Evolutionary conservation across 2,113 vertebrate genomes (phyloP), one percentile per base, ranked within the genome.

Genomic region (Oreotragus oreotragus): DNA sequence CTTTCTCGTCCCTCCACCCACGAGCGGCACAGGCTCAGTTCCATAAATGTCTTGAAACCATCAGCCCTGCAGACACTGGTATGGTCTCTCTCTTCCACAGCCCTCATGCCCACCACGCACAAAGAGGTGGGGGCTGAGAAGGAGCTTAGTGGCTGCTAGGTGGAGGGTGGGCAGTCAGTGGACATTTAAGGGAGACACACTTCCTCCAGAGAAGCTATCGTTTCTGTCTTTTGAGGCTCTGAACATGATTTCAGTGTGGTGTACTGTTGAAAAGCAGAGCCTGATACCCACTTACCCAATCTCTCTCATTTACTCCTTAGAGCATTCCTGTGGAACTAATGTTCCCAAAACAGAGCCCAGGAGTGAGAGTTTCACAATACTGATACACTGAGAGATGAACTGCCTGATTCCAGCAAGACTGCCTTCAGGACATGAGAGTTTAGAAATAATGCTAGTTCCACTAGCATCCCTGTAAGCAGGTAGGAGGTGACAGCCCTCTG

Each of bases 111-210:
- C 53, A 43, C 28, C 57, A n/a, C 25, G 17, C 13, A 27, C 2
- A 5, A 8, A 53, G 2, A 36, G 33, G 21, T 7, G 15, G 14
- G 73, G 80, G 43, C 47, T n/a, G 30, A 43, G 81, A 49, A 55
- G 33, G 36, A 36, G 7, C 53, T 21, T 6, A 57, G 16, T 17
- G 27, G 23, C 7, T 17, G 12, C 33, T 28, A 76, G 77, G 86
- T 0, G 16, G 90, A 49, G 66, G 8, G 6, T 25, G 5, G 33
- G 33, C 2, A 0, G 19, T 13, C 11, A 28, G 33, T 1, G 0
- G 58, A 8, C 9, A 39, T 60, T 1, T 1, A 11, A 33, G 17
- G n/a, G 47, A 62, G 19, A 8, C 0, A 8, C 2, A 36, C 0
- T 58, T 27, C 10, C 51, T 7, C 7, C 0, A 13, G 27, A 39